Conservation (phyloP, 2,888 invertebrate species). For the Euzophera pinguis region DNA sequence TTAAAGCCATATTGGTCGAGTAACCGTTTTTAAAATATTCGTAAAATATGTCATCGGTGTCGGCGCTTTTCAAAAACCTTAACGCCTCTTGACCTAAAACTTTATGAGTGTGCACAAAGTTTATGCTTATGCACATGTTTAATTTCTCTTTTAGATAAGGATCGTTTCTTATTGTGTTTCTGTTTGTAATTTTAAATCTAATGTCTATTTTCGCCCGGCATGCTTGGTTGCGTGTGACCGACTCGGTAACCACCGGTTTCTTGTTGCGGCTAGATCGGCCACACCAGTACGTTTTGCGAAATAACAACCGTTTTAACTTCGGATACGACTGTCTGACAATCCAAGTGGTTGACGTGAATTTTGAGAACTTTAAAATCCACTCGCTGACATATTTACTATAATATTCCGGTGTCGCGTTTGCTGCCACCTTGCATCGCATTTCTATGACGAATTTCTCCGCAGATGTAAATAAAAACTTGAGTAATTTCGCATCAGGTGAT, state of each 20-base stretch:
- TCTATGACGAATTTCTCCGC: constrained; percentile 26
- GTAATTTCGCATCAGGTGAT: constrained; percentile 27
- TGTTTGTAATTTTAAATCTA: constrained; percentile 33
- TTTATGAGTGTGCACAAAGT: constrained; percentile 36
- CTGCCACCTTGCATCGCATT: constrained; percentile 32
- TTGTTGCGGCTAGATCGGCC: constrained; percentile 33
- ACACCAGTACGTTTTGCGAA: constrained; percentile 34
- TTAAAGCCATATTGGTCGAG: constrained; percentile 22
- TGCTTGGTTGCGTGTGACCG: constrained; percentile 22
- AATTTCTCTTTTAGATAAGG: constrained; percentile 29
- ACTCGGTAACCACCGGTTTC: constrained; percentile 14
- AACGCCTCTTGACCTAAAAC: constrained; percentile 23
- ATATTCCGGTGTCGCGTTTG: constrained; percentile 18
- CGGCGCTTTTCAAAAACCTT: constrained; percentile 25
- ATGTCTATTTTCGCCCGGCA: constrained; percentile 40
- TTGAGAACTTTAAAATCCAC: constrained; percentile 38
- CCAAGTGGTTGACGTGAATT: constrained; percentile 37
- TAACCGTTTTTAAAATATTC: constrained; percentile 29
- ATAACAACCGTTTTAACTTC: constrained; percentile 29
- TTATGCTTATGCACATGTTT: constrained; percentile 30
- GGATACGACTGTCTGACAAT: constrained; percentile 30
- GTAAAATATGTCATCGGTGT: constrained; percentile 27
- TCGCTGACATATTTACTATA: constrained; percentile 27
- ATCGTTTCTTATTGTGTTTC: constrained; percentile 35
- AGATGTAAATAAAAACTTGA: constrained; percentile 30